Base-by-base conservation (phyloP, 30 jellyfish, hydroid and myxozoan genomes). In the Aurelia aurita complex sp. Pacific region DNA sequence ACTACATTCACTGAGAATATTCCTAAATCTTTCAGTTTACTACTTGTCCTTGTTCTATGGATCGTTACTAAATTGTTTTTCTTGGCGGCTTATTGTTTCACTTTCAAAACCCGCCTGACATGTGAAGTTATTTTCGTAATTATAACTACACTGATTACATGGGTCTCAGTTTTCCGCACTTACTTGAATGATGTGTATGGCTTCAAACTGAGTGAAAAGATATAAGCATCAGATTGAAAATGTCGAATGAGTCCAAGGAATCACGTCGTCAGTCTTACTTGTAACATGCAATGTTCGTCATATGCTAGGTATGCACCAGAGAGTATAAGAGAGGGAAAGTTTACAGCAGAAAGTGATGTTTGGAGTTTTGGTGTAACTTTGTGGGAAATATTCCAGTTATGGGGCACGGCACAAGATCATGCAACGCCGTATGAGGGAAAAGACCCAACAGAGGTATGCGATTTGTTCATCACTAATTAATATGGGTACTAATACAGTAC, bases 321-420 rank as follows among this genome's bases (percentile, higher is more conserved):
- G 43, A 88, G 96, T 62, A 77, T 88, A 23, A 42, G 55, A 69
- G 80, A 77, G 54, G 60, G n/a, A 51, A 70, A 46, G 55, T 88
- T 88, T 66, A 88, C 96, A 4, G 78, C 91, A 2, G 72, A 77
- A 64, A 77, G 91, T 71, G 98, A 94, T 67, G 97, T 94, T 32
- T 94, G 98, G 98, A 81, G 97, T 50, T 94, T 62, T 67, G 98
- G 96, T 51, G 96, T 94, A 35, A 88, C 97, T 57, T 72, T 88
- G 23, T 94, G 97, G 96, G 98, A 94, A 64, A 83, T 94, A 33
- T 94, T 86, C 53, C 79, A 92, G 70, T 81, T 88, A 18, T 76
- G 88, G 88, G 88, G 77, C 32, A 33, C 78, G 29, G 42, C n/a
- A 12, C 57, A 55, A 11, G 69, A 64, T 4, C 60, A 73, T 23